phyloP scores from a whole-genome alignment of 2,113 vertebrate species.

The Pseudonaja textilis region DNA sequence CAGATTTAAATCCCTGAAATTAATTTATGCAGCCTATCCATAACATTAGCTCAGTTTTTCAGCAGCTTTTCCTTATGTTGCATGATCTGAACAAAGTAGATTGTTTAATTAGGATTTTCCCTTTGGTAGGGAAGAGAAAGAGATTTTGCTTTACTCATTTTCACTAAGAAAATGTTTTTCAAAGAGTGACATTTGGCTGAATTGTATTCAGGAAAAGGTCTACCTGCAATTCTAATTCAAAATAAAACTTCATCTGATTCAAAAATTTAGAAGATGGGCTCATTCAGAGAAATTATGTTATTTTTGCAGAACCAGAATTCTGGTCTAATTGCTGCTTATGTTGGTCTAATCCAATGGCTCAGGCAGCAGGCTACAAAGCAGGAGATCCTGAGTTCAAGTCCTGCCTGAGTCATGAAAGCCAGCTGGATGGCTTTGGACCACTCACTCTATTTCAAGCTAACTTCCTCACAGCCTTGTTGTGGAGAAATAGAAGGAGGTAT shows the following conservation, averaged over 20 bases:
- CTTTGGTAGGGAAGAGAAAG: not conserved
- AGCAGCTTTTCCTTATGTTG: not conserved
- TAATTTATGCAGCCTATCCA: constrained; percentile 3
- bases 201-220: not conserved
- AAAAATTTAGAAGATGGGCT: not conserved
- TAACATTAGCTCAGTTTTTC: not conserved
- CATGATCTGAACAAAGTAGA: not conserved
- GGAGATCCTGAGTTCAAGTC: too few species aligned
- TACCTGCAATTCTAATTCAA: not conserved
- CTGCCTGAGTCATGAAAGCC: too few species aligned
- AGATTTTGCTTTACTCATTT: not conserved
- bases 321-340: not conserved
- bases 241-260: not conserved
- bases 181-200: not conserved
- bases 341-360: not conserved
- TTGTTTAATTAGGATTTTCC: not conserved
- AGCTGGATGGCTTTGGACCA: too few species aligned
- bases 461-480: too few species aligned
- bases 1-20: not conserved
- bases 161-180: not conserved
- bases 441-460: too few species aligned
- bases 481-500: too few species aligned
- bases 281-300: not conserved
- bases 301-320: not conserved
- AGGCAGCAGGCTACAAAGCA: too few species aligned